Percentiles rank a stretch among this genome's conserved stretches.
Evolutionary conservation across 2,888 invertebrate species (phyloP).

Genomic region (Anthophora plumipes): DNA sequence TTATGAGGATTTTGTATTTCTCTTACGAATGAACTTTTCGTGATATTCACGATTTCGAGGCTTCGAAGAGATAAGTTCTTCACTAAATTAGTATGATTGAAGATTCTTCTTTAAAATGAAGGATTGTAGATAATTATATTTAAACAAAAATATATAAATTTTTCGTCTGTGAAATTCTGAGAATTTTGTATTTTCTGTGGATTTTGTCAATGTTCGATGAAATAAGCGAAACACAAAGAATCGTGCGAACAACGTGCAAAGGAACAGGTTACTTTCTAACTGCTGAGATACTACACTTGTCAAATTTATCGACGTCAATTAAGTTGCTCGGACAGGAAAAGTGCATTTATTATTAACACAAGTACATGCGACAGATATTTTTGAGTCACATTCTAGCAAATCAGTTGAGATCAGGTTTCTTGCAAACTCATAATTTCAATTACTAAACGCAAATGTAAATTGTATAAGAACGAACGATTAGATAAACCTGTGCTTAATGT

Average conservation of each 20-base stretch:
- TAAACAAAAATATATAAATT: too few species aligned
- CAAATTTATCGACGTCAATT: slow-evolving; percentile 72
- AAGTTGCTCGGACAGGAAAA: slow-evolving; percentile 59
- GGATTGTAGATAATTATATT: too few species aligned
- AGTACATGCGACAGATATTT: slow-evolving; percentile 46
- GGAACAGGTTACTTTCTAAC: slow-evolving; percentile 66
- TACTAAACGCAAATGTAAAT: not conserved
- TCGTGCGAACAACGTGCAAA: slow-evolving; percentile 17
- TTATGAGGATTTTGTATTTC: too few species aligned
- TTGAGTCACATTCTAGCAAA: slow-evolving; percentile 25
- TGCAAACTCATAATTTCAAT: not conserved
- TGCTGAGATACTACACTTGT: slow-evolving; percentile 58
- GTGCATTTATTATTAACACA: slow-evolving; percentile 63
- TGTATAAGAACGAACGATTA: not conserved
- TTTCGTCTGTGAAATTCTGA: not conserved
- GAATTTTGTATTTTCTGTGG: not conserved
- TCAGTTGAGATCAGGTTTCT: not conserved
- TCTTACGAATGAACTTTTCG: too few species aligned
- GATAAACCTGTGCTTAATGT: not conserved
- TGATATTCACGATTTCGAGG: too few species aligned
- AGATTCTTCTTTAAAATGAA: too few species aligned
- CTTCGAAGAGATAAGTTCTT: too few species aligned
- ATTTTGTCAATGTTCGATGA: not conserved
- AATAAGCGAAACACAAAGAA: slow-evolving; percentile 3
- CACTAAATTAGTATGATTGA: too few species aligned